Evolutionary conservation across 1,140 invertebrate species (phyloP).

Genomic region (Macrostomum lignano): DNA sequence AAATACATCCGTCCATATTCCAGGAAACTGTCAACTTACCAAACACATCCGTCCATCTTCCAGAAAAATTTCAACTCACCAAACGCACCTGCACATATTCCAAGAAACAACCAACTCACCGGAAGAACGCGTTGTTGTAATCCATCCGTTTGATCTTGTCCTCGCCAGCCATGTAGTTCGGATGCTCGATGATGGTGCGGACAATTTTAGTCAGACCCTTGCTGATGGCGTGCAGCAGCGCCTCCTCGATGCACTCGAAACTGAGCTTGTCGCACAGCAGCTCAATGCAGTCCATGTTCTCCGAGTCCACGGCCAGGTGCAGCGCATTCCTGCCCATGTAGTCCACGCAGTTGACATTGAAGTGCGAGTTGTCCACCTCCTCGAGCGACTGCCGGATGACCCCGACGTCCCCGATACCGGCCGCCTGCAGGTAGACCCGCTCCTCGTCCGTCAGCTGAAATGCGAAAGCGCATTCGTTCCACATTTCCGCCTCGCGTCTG

Average conservation of each 20-base stretch:
- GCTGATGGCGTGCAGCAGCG: conserved; percentile 9
- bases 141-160: conserved; percentile 15
- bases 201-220: conserved; percentile 45
- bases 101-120: too few relatives aligned
- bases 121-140: conserved; percentile 5
- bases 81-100: too few relatives aligned
- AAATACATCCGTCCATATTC: too few relatives aligned
- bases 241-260: conserved; percentile 10
- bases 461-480: conserved; percentile 1
- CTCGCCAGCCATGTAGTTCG: conserved; percentile 20
- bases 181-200: conserved; percentile 46
- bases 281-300: conserved; percentile 7
- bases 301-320: conserved; percentile 8
- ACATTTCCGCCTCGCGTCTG: too few relatives aligned
- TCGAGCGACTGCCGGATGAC: conserved; percentile 10
- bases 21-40: too few relatives aligned
- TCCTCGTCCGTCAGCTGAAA: conserved; percentile 25
- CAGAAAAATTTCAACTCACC: too few relatives aligned
- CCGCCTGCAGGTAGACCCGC: conserved; percentile 24
- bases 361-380: conserved; percentile 9
- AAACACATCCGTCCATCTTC: too few relatives aligned
- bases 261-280: conserved; percentile 8
- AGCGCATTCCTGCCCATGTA: conserved; percentile 9
- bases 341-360: conserved; percentile 9
- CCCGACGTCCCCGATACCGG: conserved; percentile 15